A percentile compares a stretch with the other conserved stretches of the same genome.
Evolutionary conservation across 2,888 invertebrate genomes (phyloP).

Genomic region (Scotopteryx bipunctaria): DNA sequence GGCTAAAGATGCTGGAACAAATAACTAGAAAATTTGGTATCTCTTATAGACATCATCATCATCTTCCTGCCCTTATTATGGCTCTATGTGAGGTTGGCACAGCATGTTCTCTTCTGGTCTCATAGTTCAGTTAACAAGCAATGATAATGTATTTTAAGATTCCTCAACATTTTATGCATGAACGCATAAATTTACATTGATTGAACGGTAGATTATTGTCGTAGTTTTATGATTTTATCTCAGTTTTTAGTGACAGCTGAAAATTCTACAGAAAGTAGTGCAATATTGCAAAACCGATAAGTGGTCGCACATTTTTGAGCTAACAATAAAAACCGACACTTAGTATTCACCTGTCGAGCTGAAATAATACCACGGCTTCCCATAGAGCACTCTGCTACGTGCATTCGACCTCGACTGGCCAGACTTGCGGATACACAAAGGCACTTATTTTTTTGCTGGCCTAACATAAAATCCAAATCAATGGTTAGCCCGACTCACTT

Average conservation of each 20-base stretch:
- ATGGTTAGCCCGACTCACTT: constrained; percentile 78
- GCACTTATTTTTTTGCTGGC: constrained; percentile 67
- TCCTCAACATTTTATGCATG: too few species aligned
- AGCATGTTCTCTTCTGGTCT: too few species aligned
- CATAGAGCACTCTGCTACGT: constrained; percentile 50
- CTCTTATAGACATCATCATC: too few species aligned
- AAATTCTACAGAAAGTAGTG: constrained; percentile 18
- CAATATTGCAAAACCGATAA: constrained; percentile 46
- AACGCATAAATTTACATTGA: too few species aligned
- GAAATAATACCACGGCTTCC: constrained; percentile 65
- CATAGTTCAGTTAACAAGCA: too few species aligned
- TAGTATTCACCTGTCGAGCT: constrained; percentile 71
- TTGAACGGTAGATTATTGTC: too few species aligned
- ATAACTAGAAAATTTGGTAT: too few species aligned
- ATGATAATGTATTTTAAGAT: too few species aligned
- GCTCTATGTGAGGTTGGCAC: too few species aligned
- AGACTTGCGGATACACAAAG: constrained; percentile 72
- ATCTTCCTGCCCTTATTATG: too few species aligned
- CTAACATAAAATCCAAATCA: constrained; percentile 77
- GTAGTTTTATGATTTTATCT: too few species aligned
- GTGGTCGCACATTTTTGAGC: constrained; percentile 40
- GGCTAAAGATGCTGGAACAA: not conserved
- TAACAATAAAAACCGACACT: constrained; percentile 63
- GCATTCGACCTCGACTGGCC: constrained; percentile 62
- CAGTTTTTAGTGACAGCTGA: constrained; percentile 2